These are phyloP conservation scores for Drosophila pectinifera DNA, from an alignment of 1,140 invertebrate genomes.

Conservation along the genomic window DNA sequence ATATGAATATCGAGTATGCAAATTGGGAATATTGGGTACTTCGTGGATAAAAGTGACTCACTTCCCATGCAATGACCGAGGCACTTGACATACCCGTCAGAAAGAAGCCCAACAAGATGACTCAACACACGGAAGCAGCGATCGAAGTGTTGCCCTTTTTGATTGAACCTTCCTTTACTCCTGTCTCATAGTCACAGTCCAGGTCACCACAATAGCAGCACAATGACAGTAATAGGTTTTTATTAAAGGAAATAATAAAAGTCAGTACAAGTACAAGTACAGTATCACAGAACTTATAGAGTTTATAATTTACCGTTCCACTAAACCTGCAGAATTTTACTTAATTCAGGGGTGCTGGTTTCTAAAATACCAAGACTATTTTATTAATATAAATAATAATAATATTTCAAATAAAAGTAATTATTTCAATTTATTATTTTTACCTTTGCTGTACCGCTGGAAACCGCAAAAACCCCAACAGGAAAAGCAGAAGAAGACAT, in stretches of 20 bases:
- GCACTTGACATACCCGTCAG: slow-evolving; percentile 13
- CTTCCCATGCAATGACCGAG: not conserved
- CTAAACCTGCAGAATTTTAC: too few relatives aligned
- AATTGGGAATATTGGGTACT: not conserved
- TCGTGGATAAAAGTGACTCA: slow-evolving; percentile 12
- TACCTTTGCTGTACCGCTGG: not conserved
- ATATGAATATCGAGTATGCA: slow-evolving; percentile 7
- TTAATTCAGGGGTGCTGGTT: too few relatives aligned
- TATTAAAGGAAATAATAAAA: not conserved
- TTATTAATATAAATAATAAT: too few relatives aligned
- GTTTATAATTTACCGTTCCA: too few relatives aligned
- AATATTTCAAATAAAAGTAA: not conserved
- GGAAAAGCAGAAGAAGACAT: slow-evolving; percentile 13
- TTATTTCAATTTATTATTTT: not conserved
- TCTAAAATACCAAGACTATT: too few relatives aligned
- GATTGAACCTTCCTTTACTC: not conserved
- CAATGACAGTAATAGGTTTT: not conserved
- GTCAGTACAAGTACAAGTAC: too few relatives aligned
- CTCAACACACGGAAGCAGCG: slow-evolving; percentile 13
- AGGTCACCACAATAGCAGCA: not conserved
- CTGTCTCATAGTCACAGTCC: not conserved
- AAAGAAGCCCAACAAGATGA: slow-evolving; percentile 12
- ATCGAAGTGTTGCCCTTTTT: slow-evolving; percentile 11
- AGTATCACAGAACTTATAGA: too few relatives aligned
- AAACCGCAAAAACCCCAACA: slow-evolving; percentile 24